Percentiles rank a stretch among this genome's conserved stretches.
These are phyloP conservation scores for Stenoptilia bipunctidactyla DNA, from an alignment of 2,888 invertebrate genomes.

Conservation along the genomic window DNA sequence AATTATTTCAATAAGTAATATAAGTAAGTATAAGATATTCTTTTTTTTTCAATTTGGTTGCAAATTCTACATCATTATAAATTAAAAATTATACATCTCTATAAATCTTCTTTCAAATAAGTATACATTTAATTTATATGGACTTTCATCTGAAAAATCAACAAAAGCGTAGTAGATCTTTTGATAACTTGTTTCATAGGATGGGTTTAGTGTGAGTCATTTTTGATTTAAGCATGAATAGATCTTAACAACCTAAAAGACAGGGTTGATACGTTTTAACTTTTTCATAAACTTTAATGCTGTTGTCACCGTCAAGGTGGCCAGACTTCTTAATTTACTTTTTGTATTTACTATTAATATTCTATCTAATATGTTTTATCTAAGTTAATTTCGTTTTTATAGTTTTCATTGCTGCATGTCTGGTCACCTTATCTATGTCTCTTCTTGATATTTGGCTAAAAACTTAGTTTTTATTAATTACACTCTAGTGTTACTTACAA, in stretches of 20 bases:
- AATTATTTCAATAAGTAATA: too few species aligned
- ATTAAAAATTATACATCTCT: too few species aligned
- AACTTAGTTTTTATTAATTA: constrained; percentile 29
- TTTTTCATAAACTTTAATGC: constrained; percentile 34
- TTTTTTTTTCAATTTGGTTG: too few species aligned
- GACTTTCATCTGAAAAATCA: too few species aligned
- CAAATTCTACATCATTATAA: too few species aligned
- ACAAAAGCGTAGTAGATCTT: neutral
- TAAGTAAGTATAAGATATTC: too few species aligned
- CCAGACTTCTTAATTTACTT: constrained; percentile 39
- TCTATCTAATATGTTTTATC: constrained; percentile 10
- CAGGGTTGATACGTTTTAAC: constrained; percentile 48
- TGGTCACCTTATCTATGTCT: constrained; percentile 57
- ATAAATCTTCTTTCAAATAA: too few species aligned
- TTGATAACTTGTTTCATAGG: neutral
- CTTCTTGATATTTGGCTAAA: constrained; percentile 24
- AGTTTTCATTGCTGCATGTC: constrained; percentile 63
- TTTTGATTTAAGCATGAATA: constrained; percentile 45
- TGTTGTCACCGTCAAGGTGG: constrained; percentile 64
- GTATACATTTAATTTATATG: too few species aligned
- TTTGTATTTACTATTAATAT: constrained; percentile 1
- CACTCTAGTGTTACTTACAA: constrained; percentile 28
- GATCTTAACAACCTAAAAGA: constrained; percentile 49
- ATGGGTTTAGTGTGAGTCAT: constrained; percentile 2
- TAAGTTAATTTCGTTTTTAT: constrained; percentile 13